Base-by-base conservation (phyloP, 2,113 vertebrate species). In the Montifringilla adamsi region DNA sequence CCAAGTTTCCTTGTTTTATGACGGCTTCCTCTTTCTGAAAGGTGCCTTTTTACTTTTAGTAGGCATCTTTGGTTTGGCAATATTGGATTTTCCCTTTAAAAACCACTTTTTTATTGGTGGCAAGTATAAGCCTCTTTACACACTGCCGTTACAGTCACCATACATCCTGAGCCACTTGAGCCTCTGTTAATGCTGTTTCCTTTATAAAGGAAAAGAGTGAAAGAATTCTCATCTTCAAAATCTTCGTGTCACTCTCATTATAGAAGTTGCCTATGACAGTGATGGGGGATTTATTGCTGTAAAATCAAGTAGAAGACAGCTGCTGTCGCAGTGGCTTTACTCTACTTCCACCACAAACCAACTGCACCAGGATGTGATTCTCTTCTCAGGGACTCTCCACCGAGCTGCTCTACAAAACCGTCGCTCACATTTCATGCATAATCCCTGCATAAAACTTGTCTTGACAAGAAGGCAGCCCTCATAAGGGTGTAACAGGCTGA, bases 81-180 rank as follows among this genome's bases (percentile, higher is more conserved):
- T 47, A 90, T 19, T 52, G 43, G n/a, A 35, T 92, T 77, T 66
- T 56, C 43, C 69, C 33, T 49, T 62, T 52, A 64, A 59, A 63
- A 83, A 11, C 3, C 46, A 39, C 18, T 24, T 67, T 77, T 82
- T 47, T 35, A 66, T 35, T 33, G 66, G 49, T 64, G 28, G 31
- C 19, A 79, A 82, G 15, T 33, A 26, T 50, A 64, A 90, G 24
- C 17, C 28, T 56, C 43, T 64, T 64, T 20, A 64, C 27, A 37
- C 14, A 3, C 17, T 8, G 31, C 27, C 10, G 1, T 82, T 53
- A 56, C 16, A 79, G 37, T 6, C 30, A 44, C 27, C 0, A 0
- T 8, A 23, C 58, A 66, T 53, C 46, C 85, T 37, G 14, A 0
- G 50, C 37, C 52, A 59, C 60, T 39, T 67, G 7, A 81, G 76